These are phyloP conservation scores for Ptychochromis oligacanthus DNA, from an alignment of 2,113 vertebrate genomes.

Conservation along the genomic window DNA sequence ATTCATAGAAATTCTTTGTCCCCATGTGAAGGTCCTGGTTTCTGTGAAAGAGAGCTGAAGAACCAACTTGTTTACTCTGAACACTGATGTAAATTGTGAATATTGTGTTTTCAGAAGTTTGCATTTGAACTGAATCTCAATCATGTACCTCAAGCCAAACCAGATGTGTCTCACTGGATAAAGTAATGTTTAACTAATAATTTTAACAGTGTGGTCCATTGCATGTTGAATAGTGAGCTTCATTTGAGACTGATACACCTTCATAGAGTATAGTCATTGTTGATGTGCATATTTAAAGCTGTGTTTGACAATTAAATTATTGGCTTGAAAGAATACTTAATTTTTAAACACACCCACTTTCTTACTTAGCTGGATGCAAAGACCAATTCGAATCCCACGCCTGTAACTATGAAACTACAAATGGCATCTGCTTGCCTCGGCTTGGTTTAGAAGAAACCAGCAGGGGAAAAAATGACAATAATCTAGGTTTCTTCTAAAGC, in stretches of 20 bases:
- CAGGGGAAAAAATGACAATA: not conserved
- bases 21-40: slow-evolving; percentile 17
- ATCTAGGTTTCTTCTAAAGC: not conserved
- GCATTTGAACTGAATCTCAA: too few relatives aligned
- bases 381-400: not conserved
- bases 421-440: not conserved
- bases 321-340: not conserved
- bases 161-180: not conserved
- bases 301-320: not conserved
- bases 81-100: too few relatives aligned
- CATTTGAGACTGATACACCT: not conserved
- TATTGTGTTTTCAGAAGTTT: too few relatives aligned
- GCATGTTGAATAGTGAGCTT: not conserved
- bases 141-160: too few relatives aligned
- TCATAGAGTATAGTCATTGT: not conserved
- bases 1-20: slow-evolving; percentile 43
- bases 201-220: too few relatives aligned
- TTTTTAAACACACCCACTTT: not conserved
- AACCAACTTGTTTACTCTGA: not conserved
- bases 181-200: not conserved
- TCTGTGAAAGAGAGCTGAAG: slow-evolving; percentile 23
- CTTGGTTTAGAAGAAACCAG: not conserved
- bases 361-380: not conserved
- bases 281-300: not conserved
- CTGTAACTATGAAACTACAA: not conserved